These are phyloP conservation scores for Drosophila guanche DNA, from an alignment of 1,140 invertebrate species.

Conservation along the genomic window DNA sequence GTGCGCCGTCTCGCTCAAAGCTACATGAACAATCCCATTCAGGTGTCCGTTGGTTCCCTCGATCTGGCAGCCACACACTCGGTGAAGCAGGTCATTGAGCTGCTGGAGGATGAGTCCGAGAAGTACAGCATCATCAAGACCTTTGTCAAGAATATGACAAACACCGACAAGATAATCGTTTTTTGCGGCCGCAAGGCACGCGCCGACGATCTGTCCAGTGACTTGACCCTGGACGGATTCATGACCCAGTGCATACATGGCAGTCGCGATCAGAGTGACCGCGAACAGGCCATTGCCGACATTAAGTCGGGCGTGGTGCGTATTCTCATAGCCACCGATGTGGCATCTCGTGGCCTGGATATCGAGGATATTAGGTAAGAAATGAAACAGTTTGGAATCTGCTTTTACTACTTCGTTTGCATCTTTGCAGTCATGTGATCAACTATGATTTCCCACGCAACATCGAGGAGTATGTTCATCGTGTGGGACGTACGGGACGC, in stretches of 20 bases:
- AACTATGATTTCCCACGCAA: constrained; percentile 96
- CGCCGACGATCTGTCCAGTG: constrained; percentile 92
- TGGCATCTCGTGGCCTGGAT: constrained; percentile 95
- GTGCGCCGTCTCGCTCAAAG: constrained; percentile 91
- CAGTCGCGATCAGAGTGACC: constrained; percentile 92
- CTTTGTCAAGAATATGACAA: constrained; percentile 85
- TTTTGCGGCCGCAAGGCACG: constrained; percentile 93
- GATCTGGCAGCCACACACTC: constrained; percentile 93
- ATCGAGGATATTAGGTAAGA: constrained; percentile 95
- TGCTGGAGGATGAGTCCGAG: constrained; percentile 90
- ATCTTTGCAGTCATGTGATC: constrained; percentile 85
- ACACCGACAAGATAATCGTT: constrained; percentile 92
- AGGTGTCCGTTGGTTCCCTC: constrained; percentile 94
- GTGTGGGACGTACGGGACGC: constrained; percentile 94
- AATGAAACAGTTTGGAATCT: constrained; percentile 30
- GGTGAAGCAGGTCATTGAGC: constrained; percentile 90
- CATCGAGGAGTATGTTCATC: constrained; percentile 96
- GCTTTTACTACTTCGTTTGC: neutral
- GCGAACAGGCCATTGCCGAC: constrained; percentile 93
- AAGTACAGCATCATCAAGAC: constrained; percentile 85
- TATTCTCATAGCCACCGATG: constrained; percentile 97
- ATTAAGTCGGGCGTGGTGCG: constrained; percentile 89
- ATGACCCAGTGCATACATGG: constrained; percentile 93
- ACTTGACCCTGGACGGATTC: constrained; percentile 88
- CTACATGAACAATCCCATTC: constrained; percentile 94